Percentiles rank a stretch among this genome's conserved stretches.
Evolutionary conservation across 1,140 invertebrate species (phyloP).

Genomic region (Lethocerus indicus): DNA sequence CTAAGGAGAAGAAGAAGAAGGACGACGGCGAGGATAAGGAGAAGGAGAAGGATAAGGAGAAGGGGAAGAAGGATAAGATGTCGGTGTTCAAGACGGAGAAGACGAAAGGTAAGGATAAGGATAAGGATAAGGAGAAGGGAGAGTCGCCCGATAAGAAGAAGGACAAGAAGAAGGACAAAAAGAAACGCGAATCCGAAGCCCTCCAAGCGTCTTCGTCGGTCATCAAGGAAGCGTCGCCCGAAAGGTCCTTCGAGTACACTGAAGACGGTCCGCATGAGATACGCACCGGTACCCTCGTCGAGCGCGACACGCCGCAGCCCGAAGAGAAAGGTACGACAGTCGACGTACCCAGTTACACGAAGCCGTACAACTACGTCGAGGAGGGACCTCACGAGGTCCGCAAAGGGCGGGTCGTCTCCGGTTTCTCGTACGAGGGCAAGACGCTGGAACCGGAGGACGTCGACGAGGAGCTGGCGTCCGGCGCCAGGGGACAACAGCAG

Average conservation of each 20-base stretch:
- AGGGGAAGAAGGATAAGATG: conserved; percentile 1
- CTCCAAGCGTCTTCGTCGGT: not conserved
- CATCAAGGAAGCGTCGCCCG: not conserved
- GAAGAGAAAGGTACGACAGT: too few species aligned
- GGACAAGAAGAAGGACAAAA: not conserved
- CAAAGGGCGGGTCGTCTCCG: too few species aligned
- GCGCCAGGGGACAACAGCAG: too few species aligned
- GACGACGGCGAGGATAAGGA: not conserved
- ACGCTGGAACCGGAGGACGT: too few species aligned
- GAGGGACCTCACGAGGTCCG: too few species aligned
- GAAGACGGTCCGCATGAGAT: too few species aligned
- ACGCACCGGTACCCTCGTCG: not conserved
- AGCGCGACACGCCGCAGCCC: not conserved
- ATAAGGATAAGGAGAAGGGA: not conserved
- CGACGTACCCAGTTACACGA: too few species aligned
- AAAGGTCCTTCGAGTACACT: too few species aligned
- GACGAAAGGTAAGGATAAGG: not conserved
- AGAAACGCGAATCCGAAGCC: not conserved
- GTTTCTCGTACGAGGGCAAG: too few species aligned
- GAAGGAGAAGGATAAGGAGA: conserved; percentile 1
- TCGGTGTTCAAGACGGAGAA: not conserved
- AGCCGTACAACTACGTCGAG: too few species aligned
- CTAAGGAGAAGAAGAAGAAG: not conserved
- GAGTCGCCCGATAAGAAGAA: not conserved
- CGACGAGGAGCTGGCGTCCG: too few species aligned